A percentile compares a stretch with the other conserved stretches of the same genome.
phyloP scores from a whole-genome alignment of 2,888 invertebrate species.

The Ptychoptera albimana region DNA sequence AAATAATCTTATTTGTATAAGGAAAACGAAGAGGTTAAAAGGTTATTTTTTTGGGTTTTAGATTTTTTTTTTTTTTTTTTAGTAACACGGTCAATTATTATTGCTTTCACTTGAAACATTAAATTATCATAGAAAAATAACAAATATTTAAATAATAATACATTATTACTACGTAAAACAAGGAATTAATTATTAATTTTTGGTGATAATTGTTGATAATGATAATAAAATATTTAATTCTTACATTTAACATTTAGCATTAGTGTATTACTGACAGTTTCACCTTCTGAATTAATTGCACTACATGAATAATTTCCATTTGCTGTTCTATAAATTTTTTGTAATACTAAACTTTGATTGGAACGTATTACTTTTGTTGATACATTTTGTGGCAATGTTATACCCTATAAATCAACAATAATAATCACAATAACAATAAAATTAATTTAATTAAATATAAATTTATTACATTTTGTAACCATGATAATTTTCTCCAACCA shows the following conservation, averaged over 20 bases:
- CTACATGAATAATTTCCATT: slow-evolving; percentile 69
- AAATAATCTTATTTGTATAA: no score
- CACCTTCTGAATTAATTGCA: slow-evolving; percentile 63
- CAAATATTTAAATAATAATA: no score
- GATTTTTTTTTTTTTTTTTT: no score
- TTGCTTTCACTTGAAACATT: no score
- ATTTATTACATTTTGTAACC: slow-evolving; percentile 56
- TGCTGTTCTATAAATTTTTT: slow-evolving; percentile 61
- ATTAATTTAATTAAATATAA: slow-evolving; percentile 17
- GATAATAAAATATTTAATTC: slow-evolving; percentile 21
- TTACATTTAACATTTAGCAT: slow-evolving; percentile 67
- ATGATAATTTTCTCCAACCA: slow-evolving; percentile 54
- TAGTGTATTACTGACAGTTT: slow-evolving; percentile 63
- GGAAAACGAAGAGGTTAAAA: no score
- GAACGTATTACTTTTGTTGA: slow-evolving; percentile 67
- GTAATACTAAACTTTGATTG: slow-evolving; percentile 72
- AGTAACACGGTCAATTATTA: no score
- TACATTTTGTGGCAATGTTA: slow-evolving; percentile 57
- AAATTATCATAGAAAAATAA: no score
- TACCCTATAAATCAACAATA: slow-evolving; percentile 36
- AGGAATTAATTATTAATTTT: no score
- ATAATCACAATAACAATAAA: background rate
- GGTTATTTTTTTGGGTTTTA: no score
- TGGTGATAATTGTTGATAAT: background rate
- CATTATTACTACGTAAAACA: no score